A percentile compares a stretch with the other conserved stretches of the same genome.
phyloP scores from a whole-genome alignment of 2,797 vertebrate genomes.

The Neosilurus hyrtlii region DNA sequence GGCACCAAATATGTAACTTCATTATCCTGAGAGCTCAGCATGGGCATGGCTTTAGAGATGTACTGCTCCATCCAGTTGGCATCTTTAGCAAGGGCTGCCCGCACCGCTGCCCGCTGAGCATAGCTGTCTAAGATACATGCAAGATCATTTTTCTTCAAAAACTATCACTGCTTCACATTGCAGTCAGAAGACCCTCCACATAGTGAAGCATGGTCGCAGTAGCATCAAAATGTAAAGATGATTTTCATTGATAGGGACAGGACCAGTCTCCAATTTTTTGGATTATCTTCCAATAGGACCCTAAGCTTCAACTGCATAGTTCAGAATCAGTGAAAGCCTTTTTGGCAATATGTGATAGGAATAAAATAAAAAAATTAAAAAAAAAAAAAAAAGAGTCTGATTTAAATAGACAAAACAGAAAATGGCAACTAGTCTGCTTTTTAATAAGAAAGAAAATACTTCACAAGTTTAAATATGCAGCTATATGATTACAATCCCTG shows the following conservation, averaged over 20 bases:
- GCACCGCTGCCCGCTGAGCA: constrained; percentile 78
- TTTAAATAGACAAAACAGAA: not conserved
- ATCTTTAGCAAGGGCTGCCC: constrained; percentile 78
- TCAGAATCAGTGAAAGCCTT: not conserved
- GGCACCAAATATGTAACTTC: constrained; percentile 86
- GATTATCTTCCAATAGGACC: not conserved
- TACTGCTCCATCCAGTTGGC: constrained; percentile 82
- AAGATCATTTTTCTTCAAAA: not conserved
- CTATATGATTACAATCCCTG: not conserved
- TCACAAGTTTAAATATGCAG: no score
- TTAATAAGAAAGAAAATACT: not conserved
- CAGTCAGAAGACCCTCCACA: not conserved
- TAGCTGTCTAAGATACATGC: constrained; percentile 77
- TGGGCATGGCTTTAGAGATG: constrained; percentile 73
- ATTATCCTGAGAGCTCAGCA: constrained; percentile 81
- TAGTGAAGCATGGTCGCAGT: not conserved
- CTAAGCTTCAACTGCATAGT: not conserved
- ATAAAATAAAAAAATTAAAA: no score
- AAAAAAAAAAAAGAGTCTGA: no score
- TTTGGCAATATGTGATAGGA: not conserved
- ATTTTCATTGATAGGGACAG: not conserved
- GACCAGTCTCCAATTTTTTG: not conserved
- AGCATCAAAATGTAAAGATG: not conserved
- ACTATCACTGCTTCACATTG: not conserved
- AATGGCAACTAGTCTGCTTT: not conserved